phyloP scores from a whole-genome alignment of 2,888 invertebrate genomes.

The Rambutsinella grinnellia region DNA sequence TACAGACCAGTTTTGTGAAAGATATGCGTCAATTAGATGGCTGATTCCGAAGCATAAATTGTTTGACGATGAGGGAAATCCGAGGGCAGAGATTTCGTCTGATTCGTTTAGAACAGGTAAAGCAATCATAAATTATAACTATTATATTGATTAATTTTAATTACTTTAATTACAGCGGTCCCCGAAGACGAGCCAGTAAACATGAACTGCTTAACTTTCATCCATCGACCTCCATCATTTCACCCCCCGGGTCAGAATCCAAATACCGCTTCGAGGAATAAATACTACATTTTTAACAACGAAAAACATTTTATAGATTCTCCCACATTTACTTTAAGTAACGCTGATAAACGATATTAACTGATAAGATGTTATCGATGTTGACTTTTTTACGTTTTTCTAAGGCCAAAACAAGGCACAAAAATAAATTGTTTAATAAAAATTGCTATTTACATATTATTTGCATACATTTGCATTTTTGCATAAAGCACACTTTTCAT shows the following conservation, averaged over 20 bases:
- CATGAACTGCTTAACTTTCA: slow-evolving; percentile 31
- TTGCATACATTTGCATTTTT: too few species aligned
- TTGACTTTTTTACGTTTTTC: too few species aligned
- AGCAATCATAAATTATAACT: neutral
- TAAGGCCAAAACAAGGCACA: slow-evolving; percentile 1
- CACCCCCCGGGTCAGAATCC: slow-evolving; percentile 17
- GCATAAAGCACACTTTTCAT: too few species aligned
- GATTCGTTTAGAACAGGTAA: slow-evolving; percentile 29
- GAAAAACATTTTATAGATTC: slow-evolving; percentile 25
- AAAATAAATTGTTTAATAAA: too few species aligned
- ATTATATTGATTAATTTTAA: neutral
- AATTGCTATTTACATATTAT: too few species aligned
- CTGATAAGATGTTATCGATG: too few species aligned
- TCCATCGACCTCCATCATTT: slow-evolving; percentile 30
- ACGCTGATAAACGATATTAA: slow-evolving; percentile 22
- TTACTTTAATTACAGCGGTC: slow-evolving; percentile 15
- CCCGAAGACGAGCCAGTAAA: slow-evolving; percentile 12
- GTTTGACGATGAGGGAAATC: too few species aligned
- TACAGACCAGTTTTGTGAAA: slow-evolving; percentile 42
- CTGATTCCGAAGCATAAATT: slow-evolving; percentile 13
- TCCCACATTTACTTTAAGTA: slow-evolving; percentile 23
- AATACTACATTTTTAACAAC: slow-evolving; percentile 12
- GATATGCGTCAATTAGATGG: slow-evolving; percentile 37
- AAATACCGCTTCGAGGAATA: slow-evolving; percentile 9
- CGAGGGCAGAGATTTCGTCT: slow-evolving; percentile 2